These are phyloP conservation scores for Myzus persicae DNA, from an alignment of 1,140 invertebrate species.

Conservation along the genomic window DNA sequence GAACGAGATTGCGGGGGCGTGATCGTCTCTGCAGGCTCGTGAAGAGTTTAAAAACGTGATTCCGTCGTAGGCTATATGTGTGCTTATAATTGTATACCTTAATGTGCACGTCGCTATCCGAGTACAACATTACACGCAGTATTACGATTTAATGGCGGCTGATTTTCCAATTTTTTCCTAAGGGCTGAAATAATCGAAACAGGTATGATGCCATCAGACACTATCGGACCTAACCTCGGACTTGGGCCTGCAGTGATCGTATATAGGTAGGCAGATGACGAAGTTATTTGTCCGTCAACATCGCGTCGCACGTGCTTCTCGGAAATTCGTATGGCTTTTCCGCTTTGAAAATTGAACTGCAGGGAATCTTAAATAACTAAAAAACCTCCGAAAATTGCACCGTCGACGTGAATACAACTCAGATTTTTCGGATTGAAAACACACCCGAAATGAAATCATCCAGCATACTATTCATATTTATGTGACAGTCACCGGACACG, in stretches of 20 bases:
- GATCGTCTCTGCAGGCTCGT: neutral
- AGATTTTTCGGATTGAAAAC: neutral
- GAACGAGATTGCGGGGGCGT: neutral
- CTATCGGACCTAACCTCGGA: too few species aligned
- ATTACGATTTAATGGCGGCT: neutral
- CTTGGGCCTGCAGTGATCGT: too few species aligned
- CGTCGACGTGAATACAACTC: rapidly evolving
- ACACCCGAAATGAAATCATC: neutral
- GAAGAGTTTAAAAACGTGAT: neutral
- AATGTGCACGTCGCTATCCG: neutral
- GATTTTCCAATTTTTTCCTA: neutral
- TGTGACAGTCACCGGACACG: neutral
- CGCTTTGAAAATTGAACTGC: too few species aligned
- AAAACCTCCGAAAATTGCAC: too few species aligned
- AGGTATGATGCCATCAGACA: too few species aligned
- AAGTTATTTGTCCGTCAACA: too few species aligned
- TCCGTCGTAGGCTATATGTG: neutral
- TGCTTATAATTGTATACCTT: neutral
- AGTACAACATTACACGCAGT: neutral
- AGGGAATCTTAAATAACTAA: too few species aligned
- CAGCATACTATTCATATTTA: neutral
- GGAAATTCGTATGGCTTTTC: too few species aligned
- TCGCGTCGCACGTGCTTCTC: too few species aligned
- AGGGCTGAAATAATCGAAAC: neutral
- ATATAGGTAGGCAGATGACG: too few species aligned